Evolutionary conservation across 2,113 vertebrate genomes (phyloP).

Genomic region (Lepus americanus): DNA sequence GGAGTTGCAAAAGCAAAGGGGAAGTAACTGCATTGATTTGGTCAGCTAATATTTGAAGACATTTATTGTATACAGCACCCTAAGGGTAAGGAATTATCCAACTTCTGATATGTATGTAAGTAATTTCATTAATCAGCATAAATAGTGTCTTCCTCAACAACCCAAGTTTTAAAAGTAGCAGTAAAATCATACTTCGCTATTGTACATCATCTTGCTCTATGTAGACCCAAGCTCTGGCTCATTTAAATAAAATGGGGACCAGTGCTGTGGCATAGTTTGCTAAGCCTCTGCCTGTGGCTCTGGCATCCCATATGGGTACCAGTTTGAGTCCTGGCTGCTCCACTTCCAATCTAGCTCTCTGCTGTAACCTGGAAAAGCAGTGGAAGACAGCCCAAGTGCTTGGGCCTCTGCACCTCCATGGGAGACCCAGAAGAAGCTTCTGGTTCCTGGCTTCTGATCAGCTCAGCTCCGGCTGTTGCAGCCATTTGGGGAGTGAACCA

Average conservation of each 20-base stretch:
- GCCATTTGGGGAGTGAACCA: too few species aligned
- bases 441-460: too few species aligned
- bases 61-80: neutral
- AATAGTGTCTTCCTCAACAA: neutral
- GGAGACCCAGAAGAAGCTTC: too few species aligned
- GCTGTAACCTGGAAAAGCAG: too few species aligned
- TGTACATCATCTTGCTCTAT: neutral
- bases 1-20: constrained; percentile 3
- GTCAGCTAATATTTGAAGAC: neutral
- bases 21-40: constrained; percentile 14
- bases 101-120: neutral
- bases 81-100: constrained; percentile 17
- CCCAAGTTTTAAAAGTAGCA: constrained; percentile 23
- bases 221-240: neutral
- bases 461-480: too few species aligned
- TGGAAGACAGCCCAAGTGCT: too few species aligned
- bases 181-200: neutral
- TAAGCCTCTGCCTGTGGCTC: too few species aligned
- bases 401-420: too few species aligned
- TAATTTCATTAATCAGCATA: neutral
- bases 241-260: neutral
- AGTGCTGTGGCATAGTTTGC: too few species aligned
- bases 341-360: too few species aligned
- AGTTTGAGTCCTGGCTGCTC: too few species aligned
- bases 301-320: too few species aligned